Conservation (phyloP, 1,140 invertebrate genomes). For the Drosophila leontia region DNA sequence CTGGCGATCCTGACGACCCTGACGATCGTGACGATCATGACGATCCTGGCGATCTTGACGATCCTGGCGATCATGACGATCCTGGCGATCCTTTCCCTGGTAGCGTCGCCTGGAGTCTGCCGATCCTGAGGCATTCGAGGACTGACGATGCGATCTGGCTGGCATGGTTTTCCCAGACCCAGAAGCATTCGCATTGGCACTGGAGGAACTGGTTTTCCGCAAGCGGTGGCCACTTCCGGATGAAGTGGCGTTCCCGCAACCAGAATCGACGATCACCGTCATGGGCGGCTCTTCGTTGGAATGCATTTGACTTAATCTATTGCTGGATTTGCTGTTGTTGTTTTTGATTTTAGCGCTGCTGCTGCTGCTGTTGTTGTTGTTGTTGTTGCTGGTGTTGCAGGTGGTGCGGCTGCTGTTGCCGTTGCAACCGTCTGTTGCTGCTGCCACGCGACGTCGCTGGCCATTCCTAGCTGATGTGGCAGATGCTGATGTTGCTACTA, state of each 20-base stretch:
- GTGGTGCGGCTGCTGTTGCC: slow-evolving; percentile 24
- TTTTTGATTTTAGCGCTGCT: slow-evolving; percentile 10
- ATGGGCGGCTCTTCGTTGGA: slow-evolving; percentile 77
- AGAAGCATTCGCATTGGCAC: slow-evolving; percentile 42
- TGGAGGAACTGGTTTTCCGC: slow-evolving; percentile 79
- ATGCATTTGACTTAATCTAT: slow-evolving; percentile 66
- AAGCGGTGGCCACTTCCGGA: slow-evolving; percentile 42
- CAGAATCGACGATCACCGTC: slow-evolving; percentile 70
- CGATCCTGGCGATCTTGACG: background rate
- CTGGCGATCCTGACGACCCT: slow-evolving; percentile 5
- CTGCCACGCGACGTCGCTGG: slow-evolving; percentile 75
- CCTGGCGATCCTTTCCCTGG: slow-evolving; percentile 48
- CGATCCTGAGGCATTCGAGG: slow-evolving; percentile 43
- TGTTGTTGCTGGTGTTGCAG: slow-evolving; percentile 26
- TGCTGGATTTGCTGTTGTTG: slow-evolving; percentile 37
- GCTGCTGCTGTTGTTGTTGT: slow-evolving; percentile 35
- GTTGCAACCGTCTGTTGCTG: slow-evolving; percentile 58
- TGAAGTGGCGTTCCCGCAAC: slow-evolving; percentile 17
- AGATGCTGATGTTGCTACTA: slow-evolving; percentile 31
- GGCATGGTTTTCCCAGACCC: background rate
- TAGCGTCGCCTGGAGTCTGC: slow-evolving; percentile 42
- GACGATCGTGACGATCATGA: background rate
- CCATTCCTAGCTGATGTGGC: slow-evolving; percentile 50
- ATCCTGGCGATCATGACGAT: slow-evolving; percentile 16
- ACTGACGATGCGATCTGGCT: slow-evolving; percentile 37